These are phyloP conservation scores for Azemiops feae DNA, from an alignment of 2,113 vertebrate genomes.

Conservation along the genomic window DNA sequence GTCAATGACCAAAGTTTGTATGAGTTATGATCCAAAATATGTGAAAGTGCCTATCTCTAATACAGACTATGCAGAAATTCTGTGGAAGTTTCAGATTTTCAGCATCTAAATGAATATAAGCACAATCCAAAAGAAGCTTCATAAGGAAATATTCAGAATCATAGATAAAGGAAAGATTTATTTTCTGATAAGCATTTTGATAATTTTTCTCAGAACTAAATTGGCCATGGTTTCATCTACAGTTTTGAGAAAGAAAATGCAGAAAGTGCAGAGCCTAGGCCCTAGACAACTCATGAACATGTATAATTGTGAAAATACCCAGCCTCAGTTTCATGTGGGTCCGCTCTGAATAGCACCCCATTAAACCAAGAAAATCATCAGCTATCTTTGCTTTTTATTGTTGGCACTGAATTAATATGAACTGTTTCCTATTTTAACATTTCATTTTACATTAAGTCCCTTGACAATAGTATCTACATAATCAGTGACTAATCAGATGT, in stretches of 20 bases:
- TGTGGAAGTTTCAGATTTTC: background rate
- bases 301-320: background rate
- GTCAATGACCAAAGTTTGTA: background rate
- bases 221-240: background rate
- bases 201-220: background rate
- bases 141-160: background rate
- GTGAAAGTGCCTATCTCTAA: background rate
- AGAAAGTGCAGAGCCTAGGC: background rate
- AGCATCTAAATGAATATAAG: background rate
- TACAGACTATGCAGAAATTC: background rate
- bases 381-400: background rate
- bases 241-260: background rate
- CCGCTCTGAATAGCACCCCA: background rate
- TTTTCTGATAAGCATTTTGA: background rate
- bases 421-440: constrained; percentile 19
- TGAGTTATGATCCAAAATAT: background rate
- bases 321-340: background rate
- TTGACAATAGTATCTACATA: background rate
- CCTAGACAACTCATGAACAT: background rate
- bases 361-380: background rate
- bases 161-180: background rate
- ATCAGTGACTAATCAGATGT: constrained; percentile 23
- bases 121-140: background rate
- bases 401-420: background rate
- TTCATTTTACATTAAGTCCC: constrained; percentile 39